Conservation (phyloP, 1,140 invertebrate genomes). For the Coptotermes formosanus region DNA sequence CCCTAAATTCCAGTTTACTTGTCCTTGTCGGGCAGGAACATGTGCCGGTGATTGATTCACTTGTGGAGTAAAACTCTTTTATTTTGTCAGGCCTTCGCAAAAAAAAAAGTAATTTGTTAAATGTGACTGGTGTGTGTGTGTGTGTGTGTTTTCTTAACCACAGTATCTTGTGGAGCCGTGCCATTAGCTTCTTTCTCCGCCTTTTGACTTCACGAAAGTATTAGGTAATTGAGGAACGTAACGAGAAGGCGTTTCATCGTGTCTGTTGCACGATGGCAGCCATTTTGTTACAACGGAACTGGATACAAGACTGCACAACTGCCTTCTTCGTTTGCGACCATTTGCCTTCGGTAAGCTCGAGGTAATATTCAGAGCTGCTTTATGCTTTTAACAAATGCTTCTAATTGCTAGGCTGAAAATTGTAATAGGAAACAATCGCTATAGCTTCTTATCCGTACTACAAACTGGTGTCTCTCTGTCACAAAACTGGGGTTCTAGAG, state of each 20-base stretch:
- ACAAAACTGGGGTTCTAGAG: too few relatives aligned
- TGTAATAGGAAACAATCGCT: too few relatives aligned
- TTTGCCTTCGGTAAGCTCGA: background rate
- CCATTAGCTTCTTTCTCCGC: background rate
- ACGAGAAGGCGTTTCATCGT: background rate
- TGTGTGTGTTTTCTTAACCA: background rate
- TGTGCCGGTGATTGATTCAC: background rate
- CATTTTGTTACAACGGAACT: background rate
- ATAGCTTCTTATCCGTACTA: too few relatives aligned
- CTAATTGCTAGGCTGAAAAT: too few relatives aligned
- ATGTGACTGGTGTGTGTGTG: background rate
- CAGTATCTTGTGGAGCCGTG: background rate
- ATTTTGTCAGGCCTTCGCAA: background rate
- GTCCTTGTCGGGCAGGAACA: background rate
- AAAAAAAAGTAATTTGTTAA: background rate
- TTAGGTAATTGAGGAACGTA: background rate
- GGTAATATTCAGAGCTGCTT: background rate
- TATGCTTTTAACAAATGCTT: too few relatives aligned
- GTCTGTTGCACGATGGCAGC: background rate
- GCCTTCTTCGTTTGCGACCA: background rate
- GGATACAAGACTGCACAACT: background rate
- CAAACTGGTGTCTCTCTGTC: too few relatives aligned
- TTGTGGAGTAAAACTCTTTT: background rate
- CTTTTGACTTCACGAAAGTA: background rate
- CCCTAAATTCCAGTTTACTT: too few relatives aligned